phyloP scores from a whole-genome alignment of 2,888 invertebrate genomes.

The Sepioteuthis lessoniana region DNA sequence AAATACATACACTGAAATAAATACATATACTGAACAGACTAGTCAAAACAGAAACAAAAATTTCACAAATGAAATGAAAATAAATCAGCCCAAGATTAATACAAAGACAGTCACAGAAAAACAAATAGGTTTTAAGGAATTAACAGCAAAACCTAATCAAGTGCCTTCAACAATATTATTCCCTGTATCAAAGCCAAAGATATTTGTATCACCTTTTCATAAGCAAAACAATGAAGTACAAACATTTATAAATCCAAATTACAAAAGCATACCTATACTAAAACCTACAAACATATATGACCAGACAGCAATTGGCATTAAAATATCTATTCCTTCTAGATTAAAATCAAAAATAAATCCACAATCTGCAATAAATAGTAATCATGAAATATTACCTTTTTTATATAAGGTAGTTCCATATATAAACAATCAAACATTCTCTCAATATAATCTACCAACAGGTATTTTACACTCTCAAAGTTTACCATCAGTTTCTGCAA shows the following conservation, averaged over 20 bases:
- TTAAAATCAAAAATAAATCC: background rate
- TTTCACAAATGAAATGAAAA: background rate
- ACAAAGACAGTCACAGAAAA: background rate
- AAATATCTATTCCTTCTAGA: background rate
- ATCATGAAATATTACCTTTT: background rate
- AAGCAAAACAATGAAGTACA: background rate
- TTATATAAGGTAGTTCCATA: background rate
- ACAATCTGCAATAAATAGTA: background rate
- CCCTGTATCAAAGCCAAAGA: background rate
- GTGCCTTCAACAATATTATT: background rate
- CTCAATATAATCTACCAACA: background rate
- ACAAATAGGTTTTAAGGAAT: background rate
- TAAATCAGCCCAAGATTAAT: background rate
- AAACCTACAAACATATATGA: background rate
- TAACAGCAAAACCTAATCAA: background rate
- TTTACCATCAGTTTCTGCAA: background rate
- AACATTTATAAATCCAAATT: background rate
- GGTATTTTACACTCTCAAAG: background rate
- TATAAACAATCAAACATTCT: background rate
- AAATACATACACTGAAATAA: background rate
- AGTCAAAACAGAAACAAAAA: background rate
- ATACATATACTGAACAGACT: background rate
- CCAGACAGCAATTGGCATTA: background rate
- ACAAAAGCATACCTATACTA: background rate
- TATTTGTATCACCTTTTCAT: background rate